Evolutionary conservation across 2,797 vertebrate species (phyloP).

Genomic region (Notolabrus celidotus): DNA sequence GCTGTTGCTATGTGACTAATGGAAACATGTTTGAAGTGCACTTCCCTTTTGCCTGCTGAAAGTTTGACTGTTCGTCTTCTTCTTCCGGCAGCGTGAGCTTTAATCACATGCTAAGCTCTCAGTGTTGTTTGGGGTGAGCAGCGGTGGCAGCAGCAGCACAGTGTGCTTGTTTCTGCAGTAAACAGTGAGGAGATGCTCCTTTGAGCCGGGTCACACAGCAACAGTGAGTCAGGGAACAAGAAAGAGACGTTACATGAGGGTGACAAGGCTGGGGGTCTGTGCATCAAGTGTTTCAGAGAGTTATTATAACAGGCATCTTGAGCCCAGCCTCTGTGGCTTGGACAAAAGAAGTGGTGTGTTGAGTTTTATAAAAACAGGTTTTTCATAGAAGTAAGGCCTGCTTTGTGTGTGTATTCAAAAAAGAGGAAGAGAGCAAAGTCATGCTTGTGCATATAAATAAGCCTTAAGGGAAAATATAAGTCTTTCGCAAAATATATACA

Average conservation of each 20-base stretch:
- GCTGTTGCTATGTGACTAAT: conserved; percentile 77
- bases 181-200: conserved; percentile 37
- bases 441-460: background rate
- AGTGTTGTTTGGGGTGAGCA: conserved; percentile 23
- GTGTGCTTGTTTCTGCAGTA: conserved; percentile 33
- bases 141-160: background rate
- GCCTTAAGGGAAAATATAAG: background rate
- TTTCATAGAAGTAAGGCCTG: background rate
- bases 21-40: conserved; percentile 65
- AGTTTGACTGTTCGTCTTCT: conserved; percentile 52
- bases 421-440: background rate
- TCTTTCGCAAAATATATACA: background rate
- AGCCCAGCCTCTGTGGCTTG: background rate
- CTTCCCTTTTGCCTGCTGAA: conserved; percentile 58
- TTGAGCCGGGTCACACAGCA: conserved; percentile 25
- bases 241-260: background rate
- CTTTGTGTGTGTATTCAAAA: background rate
- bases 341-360: background rate
- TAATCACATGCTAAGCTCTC: conserved; percentile 49
- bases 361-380: background rate
- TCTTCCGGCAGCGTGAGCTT: conserved; percentile 14
- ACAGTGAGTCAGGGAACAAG: conserved; percentile 41
- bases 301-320: conserved; percentile 3
- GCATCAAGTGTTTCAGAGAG: background rate
- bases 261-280: conserved; percentile 7